Base-by-base conservation (phyloP, 2,113 vertebrate genomes). In the Trogon melanurus region DNA sequence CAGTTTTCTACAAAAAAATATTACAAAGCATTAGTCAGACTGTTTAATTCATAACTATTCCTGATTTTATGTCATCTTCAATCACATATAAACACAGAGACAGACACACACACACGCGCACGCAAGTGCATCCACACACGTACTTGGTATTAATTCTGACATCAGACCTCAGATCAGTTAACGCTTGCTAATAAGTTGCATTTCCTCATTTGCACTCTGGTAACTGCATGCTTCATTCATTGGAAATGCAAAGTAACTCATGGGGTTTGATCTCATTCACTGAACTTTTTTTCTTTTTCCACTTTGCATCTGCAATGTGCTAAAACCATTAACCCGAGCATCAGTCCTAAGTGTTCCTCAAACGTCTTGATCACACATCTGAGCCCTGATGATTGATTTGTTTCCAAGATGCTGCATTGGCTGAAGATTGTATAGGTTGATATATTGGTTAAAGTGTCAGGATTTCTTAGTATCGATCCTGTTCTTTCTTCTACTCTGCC, bases 171-270 rank as follows among this genome's bases (percentile, higher is more conserved):
- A 41, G 51, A 45, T 41, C 27, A 30, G 8, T 32, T 79, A 30
- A 48, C 3, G 0, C 75, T 88, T 21, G 4, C 47, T 88, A 25
- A 9, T 45, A 32, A 61, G 8, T 60, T 50, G 11, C 0, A 0
- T 70, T 91, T 89, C 76, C 21, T 81, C 19, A 19, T 51, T 70
- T 89, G 8, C n/a, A 10, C 22, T 71, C 11, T 13, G 9, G 8
- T 26, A 64, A 23, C 51, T 32, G 3, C 15, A 34, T 26, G 7
- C 29, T 64, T 89, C 14, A 38, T 25, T 78, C 44, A 16, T 51
- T 82, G 53, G 16, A 79, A 51, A 16, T 50, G 22, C 0, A 3
- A 12, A 86, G 16, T 57, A 65, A 54, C 16, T 88, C 15, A 7
- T n/a, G 19, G 6, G 15, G 54, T 87, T 88, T 51, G 25, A 54